Conservation (phyloP, 2,797 vertebrate genomes). For the Mionectes olivaceus region DNA sequence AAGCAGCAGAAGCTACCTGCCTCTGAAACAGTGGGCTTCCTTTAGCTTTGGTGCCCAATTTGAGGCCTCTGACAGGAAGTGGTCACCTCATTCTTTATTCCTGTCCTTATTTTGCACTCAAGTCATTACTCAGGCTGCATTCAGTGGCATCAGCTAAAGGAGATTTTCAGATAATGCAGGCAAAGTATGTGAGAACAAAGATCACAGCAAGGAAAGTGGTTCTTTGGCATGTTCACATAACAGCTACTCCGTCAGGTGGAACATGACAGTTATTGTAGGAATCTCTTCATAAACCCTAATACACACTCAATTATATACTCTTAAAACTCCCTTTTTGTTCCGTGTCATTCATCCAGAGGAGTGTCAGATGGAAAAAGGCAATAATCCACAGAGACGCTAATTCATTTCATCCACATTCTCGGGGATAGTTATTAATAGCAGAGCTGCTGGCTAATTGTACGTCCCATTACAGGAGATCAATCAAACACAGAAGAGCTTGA, state of each 20-base stretch:
- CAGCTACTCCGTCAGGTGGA: conserved; percentile 66
- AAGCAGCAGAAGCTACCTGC: not conserved
- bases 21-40: not conserved
- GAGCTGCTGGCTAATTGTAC: conserved; percentile 76
- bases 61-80: conserved; percentile 25
- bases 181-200: conserved; percentile 56
- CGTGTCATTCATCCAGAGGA: conserved; percentile 71
- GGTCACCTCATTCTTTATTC: conserved; percentile 41
- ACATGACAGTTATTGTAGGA: conserved; percentile 65
- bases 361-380: conserved; percentile 70
- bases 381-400: conserved; percentile 70
- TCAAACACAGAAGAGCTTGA: conserved; percentile 41
- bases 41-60: not conserved
- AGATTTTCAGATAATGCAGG: conserved; percentile 52
- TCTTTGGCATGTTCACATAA: conserved; percentile 58
- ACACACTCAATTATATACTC: conserved; percentile 73
- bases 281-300: conserved; percentile 70
- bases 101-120: conserved; percentile 41
- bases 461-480: conserved; percentile 70
- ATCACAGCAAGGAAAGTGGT: conserved; percentile 49
- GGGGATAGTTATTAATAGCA: conserved; percentile 75
- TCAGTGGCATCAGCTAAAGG: conserved; percentile 31
- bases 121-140: conserved; percentile 45
- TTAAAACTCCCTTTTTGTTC: conserved; percentile 70
- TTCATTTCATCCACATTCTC: conserved; percentile 68